Percentiles rank a stretch among this genome's conserved stretches.
phyloP scores from a whole-genome alignment of 2,888 invertebrate genomes.

The Geophilus truncorum region DNA sequence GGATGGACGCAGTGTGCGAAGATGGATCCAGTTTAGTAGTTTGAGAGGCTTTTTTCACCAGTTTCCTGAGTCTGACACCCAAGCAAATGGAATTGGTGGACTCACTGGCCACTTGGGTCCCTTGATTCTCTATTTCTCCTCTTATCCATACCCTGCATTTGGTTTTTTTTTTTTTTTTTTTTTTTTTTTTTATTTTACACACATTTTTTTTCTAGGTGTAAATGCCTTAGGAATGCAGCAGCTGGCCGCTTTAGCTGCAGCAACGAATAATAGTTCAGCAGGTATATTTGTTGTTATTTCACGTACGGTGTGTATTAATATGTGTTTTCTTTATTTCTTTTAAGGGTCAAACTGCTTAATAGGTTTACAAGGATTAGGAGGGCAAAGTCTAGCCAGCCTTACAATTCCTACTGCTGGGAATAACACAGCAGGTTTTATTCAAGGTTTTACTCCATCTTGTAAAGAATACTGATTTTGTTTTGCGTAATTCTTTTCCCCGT shows the following conservation, averaged over 20 bases:
- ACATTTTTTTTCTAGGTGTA: conserved; percentile 41
- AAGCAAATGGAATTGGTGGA: conserved; percentile 19
- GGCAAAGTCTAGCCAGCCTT: conserved; percentile 44
- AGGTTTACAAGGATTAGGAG: conserved; percentile 44
- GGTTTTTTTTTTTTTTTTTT: background rate
- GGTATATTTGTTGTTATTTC: conserved; percentile 36
- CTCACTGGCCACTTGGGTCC: conserved; percentile 23
- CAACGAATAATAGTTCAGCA: conserved; percentile 41
- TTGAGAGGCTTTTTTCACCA: conserved; percentile 18
- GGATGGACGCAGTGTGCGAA: conserved; percentile 5
- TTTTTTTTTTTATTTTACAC: background rate
- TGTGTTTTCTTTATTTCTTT: conserved; percentile 30
- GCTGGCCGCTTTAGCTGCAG: conserved; percentile 46
- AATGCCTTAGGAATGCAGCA: conserved; percentile 51
- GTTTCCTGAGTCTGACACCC: conserved; percentile 27
- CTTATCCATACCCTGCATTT: conserved; percentile 4
- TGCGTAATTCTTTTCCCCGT: background rate
- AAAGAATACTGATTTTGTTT: background rate
- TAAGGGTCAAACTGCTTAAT: conserved; percentile 47
- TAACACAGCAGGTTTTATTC: conserved; percentile 33
- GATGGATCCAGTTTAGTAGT: conserved; percentile 15
- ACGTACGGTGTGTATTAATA: background rate
- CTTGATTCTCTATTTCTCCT: background rate
- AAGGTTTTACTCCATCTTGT: background rate
- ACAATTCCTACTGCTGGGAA: conserved; percentile 39